Percentiles rank a stretch among this genome's conserved stretches.
Conservation (phyloP, 2,113 vertebrate genomes). For the Cervus canadensis region DNA sequence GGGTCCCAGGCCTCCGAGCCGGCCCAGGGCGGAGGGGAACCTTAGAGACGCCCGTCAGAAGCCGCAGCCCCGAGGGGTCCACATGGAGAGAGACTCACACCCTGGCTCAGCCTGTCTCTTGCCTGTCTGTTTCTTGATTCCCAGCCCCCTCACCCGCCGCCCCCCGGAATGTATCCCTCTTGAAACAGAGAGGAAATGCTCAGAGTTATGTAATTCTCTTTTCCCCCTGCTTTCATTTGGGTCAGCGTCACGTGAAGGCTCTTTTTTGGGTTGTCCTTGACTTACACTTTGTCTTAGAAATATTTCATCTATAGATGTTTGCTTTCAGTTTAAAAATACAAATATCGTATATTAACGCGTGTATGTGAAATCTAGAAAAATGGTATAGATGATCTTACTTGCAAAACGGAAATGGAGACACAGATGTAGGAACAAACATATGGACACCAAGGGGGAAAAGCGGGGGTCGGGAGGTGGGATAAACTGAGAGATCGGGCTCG, state of each 20-base stretch:
- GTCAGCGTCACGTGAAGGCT: not conserved
- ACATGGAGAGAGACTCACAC: not conserved
- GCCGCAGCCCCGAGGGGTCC: not conserved
- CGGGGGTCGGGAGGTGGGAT: rapidly evolving
- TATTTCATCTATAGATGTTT: not conserved
- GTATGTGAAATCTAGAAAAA: not conserved
- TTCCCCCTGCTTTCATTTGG: not conserved
- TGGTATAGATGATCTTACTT: not conserved
- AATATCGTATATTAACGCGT: not conserved
- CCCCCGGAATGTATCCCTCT: not conserved
- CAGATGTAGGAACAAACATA: not conserved
- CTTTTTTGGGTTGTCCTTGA: not conserved
- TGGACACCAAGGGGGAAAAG: not conserved
- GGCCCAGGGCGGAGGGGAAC: no score
- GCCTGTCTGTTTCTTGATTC: constrained; percentile 27
- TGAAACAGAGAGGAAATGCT: not conserved
- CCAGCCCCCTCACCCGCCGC: not conserved
- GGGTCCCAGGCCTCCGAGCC: no score
- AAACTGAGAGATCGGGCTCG: not conserved
- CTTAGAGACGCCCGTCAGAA: constrained; percentile 41
- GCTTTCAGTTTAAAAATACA: not conserved
- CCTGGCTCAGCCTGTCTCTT: constrained; percentile 48
- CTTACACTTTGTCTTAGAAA: not conserved
- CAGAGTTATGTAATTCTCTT: not conserved
- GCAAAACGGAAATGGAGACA: not conserved